Evolutionary conservation across 2,888 invertebrate genomes (phyloP).

Genomic region (Drosophila mettleri): DNA sequence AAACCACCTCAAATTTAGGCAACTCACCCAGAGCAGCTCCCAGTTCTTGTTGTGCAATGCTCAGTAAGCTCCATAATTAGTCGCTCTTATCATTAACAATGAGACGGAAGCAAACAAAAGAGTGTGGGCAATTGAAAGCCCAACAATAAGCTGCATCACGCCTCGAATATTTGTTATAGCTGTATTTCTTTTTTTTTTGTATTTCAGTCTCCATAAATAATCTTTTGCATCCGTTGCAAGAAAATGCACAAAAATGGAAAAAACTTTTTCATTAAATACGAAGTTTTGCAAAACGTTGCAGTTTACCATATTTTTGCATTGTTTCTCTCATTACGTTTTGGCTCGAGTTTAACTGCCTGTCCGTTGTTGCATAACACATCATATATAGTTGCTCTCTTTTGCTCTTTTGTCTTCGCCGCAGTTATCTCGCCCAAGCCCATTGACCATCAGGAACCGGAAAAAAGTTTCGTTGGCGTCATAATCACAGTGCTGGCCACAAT

Average conservation of each 20-base stretch:
- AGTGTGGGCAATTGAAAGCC: constrained; percentile 39
- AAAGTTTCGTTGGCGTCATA: constrained; percentile 88
- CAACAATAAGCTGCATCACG: constrained; percentile 40
- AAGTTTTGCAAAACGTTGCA: constrained; percentile 16
- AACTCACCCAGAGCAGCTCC: neutral
- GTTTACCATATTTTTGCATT: constrained; percentile 1
- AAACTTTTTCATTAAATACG: constrained; percentile 50
- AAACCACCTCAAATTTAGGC: neutral
- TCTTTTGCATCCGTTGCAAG: constrained; percentile 14
- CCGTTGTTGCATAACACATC: constrained; percentile 12
- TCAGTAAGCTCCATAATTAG: constrained; percentile 23
- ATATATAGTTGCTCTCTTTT: constrained; percentile 13
- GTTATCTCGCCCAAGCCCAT: constrained; percentile 86
- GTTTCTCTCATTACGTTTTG: constrained; percentile 27
- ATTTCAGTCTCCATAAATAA: constrained; percentile 23
- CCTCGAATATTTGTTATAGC: constrained; percentile 24
- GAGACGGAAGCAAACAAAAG: constrained; percentile 39
- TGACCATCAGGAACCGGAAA: constrained; percentile 86
- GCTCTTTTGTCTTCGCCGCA: constrained; percentile 40
- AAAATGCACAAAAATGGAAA: constrained; percentile 35
- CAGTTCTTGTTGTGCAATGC: neutral
- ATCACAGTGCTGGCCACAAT: constrained; percentile 90
- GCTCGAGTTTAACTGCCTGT: constrained; percentile 19
- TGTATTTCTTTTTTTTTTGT: neutral
- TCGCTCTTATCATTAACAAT: constrained; percentile 29